Conservation (phyloP, 2,797 vertebrate species). For the Numenius phaeopus region DNA sequence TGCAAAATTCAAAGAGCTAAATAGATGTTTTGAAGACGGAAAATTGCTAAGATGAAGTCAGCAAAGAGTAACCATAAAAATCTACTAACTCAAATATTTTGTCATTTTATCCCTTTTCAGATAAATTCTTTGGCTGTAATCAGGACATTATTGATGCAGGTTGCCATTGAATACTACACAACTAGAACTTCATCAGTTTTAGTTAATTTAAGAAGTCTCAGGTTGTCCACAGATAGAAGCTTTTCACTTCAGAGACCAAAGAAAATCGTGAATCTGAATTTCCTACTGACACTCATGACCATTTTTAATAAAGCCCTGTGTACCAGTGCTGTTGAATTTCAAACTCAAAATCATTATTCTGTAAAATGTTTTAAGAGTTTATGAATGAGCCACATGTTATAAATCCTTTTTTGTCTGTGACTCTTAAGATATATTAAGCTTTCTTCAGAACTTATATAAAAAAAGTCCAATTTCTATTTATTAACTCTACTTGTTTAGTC, state of each 20-base stretch:
- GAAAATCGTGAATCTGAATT: background rate
- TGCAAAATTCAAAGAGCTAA: background rate
- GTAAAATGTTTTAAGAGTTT: background rate
- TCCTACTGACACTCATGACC: background rate
- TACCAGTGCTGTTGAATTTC: background rate
- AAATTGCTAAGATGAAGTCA: background rate
- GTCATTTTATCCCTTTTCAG: background rate
- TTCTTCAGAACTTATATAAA: background rate
- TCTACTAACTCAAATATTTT: background rate
- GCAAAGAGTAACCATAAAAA: background rate
- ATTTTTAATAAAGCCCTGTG: background rate
- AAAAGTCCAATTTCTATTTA: background rate
- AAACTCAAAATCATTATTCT: background rate
- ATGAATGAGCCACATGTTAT: background rate
- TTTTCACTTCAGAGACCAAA: background rate
- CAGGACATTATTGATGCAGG: background rate
- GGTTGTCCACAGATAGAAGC: background rate
- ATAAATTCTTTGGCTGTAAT: background rate
- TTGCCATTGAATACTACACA: background rate
- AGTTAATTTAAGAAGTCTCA: background rate
- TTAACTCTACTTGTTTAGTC: background rate
- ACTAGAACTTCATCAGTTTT: background rate
- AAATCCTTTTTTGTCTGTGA: background rate
- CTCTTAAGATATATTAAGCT: background rate
- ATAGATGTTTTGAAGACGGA: background rate